Conservation (phyloP, 2,888 invertebrate genomes). For the Caenorhabditis zanzibari region DNA sequence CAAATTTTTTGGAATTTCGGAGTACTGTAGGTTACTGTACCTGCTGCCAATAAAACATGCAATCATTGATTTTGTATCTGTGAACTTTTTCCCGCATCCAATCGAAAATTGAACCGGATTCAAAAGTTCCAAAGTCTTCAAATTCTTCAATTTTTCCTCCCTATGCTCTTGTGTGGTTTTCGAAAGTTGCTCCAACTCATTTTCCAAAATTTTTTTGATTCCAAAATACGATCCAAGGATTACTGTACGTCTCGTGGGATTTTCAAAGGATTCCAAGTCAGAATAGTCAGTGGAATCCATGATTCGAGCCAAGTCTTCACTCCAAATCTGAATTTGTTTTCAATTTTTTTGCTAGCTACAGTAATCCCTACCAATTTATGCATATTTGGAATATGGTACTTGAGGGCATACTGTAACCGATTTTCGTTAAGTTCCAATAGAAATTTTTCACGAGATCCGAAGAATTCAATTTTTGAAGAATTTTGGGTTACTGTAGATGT, state of each 20-base stretch:
- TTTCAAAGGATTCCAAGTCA: neutral
- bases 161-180: neutral
- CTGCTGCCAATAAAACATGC: too few relatives aligned
- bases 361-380: too few relatives aligned
- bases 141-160: neutral
- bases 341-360: too few relatives aligned
- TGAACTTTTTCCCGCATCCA: neutral
- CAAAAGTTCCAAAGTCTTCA: too few relatives aligned
- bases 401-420: neutral
- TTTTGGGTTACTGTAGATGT: neutral
- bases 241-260: neutral
- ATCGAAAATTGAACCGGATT: neutral
- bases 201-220: neutral
- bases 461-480: neutral
- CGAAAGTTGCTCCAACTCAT: neutral
- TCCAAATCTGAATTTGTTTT: too few relatives aligned
- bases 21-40: too few relatives aligned
- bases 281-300: neutral
- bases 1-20: too few relatives aligned
- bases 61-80: neutral
- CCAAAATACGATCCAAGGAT: neutral
- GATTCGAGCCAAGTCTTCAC: too few relatives aligned
- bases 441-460: neutral
- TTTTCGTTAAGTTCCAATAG: neutral
- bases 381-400: too few relatives aligned